phyloP scores from a whole-genome alignment of 2,888 invertebrate genomes.

The Seira ritae region DNA sequence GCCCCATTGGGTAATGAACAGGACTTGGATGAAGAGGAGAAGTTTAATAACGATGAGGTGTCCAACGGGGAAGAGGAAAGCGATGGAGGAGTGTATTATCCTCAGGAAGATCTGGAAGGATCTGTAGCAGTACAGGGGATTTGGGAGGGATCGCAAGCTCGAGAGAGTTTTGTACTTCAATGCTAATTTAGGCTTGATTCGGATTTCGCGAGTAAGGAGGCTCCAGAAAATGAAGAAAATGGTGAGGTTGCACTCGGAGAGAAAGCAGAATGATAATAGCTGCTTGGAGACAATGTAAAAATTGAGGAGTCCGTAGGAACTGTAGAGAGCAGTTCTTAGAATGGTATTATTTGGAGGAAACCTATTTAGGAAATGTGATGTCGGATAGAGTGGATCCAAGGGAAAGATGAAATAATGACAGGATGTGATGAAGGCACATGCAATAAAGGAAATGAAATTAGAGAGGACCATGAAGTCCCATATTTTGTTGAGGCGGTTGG shows the following conservation, averaged over 20 bases:
- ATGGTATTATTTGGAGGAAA: no score
- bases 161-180: background rate
- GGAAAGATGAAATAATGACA: no score
- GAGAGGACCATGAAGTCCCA: no score
- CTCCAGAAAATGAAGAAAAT: slow-evolving; percentile 4
- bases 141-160: background rate
- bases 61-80: background rate
- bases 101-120: background rate
- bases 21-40: background rate
- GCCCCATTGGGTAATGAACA: background rate
- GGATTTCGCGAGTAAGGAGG: background rate
- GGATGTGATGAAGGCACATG: no score
- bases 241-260: background rate
- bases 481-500: no score
- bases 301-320: background rate
- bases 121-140: background rate
- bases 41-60: background rate
- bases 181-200: background rate
- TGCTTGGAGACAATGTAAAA: slow-evolving; percentile 24
- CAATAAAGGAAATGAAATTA: no score
- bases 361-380: no score
- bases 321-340: no score
- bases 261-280: background rate
- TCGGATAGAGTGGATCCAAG: no score
- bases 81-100: background rate